Conservation (phyloP, 2,113 vertebrate species). For the Urocitellus parryii region DNA sequence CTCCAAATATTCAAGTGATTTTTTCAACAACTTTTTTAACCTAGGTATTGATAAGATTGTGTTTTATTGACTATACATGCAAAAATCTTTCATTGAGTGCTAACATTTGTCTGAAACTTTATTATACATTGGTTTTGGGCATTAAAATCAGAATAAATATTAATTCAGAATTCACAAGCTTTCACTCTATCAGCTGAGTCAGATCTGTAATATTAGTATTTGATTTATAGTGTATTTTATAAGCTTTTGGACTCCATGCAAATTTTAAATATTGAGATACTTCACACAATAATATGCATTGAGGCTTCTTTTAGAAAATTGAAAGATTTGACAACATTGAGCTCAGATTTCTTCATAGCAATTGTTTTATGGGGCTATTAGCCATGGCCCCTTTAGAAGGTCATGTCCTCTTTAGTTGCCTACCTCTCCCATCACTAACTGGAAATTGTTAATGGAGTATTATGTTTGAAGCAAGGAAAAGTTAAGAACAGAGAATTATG, state of each 20-base stretch:
- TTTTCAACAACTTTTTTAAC: constrained; percentile 44
- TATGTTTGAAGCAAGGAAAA: background rate
- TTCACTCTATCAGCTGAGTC: background rate
- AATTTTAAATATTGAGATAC: background rate
- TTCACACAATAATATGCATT: background rate
- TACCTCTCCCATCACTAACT: background rate
- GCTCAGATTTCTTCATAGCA: background rate
- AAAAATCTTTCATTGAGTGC: background rate
- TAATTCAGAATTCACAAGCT: constrained; percentile 46
- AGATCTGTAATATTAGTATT: background rate
- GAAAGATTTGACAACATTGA: background rate
- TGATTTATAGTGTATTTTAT: background rate
- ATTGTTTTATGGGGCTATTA: background rate
- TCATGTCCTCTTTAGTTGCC: background rate
- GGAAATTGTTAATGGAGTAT: background rate
- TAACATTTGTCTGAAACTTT: background rate
- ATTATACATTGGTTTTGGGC: background rate
- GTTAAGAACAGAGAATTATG: background rate
- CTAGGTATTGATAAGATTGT: background rate
- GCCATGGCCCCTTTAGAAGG: background rate
- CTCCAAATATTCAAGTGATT: background rate
- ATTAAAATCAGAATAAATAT: background rate
- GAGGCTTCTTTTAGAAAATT: background rate
- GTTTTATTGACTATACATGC: background rate
- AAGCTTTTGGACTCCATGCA: background rate